These are phyloP conservation scores for Pyrocephalus nanus DNA, from an alignment of 2,797 vertebrate genomes.

Conservation along the genomic window DNA sequence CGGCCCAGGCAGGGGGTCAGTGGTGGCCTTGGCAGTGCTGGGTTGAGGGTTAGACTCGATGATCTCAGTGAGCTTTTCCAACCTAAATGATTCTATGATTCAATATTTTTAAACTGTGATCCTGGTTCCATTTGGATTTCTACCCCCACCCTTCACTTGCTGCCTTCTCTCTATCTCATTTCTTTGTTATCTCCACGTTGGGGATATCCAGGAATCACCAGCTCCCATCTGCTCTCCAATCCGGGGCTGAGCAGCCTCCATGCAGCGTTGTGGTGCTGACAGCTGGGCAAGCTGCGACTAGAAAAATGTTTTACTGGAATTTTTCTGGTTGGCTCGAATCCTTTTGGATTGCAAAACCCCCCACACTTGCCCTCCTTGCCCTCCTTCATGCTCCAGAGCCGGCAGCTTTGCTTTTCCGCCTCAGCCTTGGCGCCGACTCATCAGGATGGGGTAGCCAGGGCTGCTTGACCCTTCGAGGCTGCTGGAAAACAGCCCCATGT, in stretches of 20 bases:
- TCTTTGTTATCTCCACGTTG: rapidly evolving
- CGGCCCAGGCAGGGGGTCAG: not conserved
- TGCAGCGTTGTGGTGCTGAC: not conserved
- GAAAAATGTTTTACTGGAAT: not conserved
- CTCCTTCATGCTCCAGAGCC: not conserved
- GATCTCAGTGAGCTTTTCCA: not conserved
- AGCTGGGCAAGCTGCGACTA: not conserved
- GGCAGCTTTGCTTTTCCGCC: not conserved
- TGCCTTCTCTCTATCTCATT: not conserved
- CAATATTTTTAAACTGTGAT: not conserved
- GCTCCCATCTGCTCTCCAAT: not conserved
- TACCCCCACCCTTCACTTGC: not conserved
- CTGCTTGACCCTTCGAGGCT: not conserved
- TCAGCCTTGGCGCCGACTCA: not conserved
- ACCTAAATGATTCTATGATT: not conserved
- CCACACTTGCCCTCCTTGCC: not conserved
- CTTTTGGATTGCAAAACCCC: not conserved
- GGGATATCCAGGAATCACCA: not conserved
- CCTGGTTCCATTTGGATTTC: not conserved
- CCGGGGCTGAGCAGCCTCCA: rapidly evolving
- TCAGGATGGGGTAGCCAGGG: not conserved
- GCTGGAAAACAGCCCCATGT: not conserved
- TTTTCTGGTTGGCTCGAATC: not conserved
- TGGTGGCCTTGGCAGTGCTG: not conserved
- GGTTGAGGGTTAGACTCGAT: not conserved